Base-by-base conservation (phyloP, 2,113 vertebrate species). In the Neogale vison region DNA sequence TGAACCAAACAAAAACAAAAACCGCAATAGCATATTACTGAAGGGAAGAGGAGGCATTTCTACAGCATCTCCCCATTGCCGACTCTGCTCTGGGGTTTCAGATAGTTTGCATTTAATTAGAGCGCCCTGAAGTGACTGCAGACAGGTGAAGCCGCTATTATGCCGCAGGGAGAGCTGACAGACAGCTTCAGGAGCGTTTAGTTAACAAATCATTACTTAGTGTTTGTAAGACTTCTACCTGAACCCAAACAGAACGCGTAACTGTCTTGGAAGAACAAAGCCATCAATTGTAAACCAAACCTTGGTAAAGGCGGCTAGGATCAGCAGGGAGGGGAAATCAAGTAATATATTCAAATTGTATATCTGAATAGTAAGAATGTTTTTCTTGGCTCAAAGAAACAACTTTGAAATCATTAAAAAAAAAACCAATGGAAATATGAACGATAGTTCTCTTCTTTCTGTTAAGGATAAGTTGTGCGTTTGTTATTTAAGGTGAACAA, bases 181-280 rank as follows among this genome's bases (percentile, higher is more conserved):
- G 97, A 96, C 97, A 97, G 96, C 96, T 96, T 72, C 92, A 81
- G 96, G 84, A 92, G 69, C 92, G 7, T 89, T 95, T 97, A 95
- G 87, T 61, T 96, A 98, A 97, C 95, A 94, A 97, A 97, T 95
- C 97, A 96, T 96, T 96, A 94, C 94, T 96, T 97, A 89, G 65
- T 97, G 90, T 98, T 98, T 97, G 84, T 89, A 90, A 95, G 93
- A 96, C 89, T 96, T 97, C 92, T 72, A 89, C 97, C 94, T 97
- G 97, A 98, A 97, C 97, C 97, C 97, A 98, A 97, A 98, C 97
- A 96, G 93, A 96, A 83, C 14, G 10, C 20, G 55, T 39, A 96
- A 95, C 97, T 98, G 97, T 97, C 97, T 98, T 97, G 88, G 36
- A 96, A 97, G 97, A 98, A 98, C 96, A 98, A 98, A 98, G 96